Base-by-base conservation (phyloP, 2,113 vertebrate species). In the Pogonocichla stellata region DNA sequence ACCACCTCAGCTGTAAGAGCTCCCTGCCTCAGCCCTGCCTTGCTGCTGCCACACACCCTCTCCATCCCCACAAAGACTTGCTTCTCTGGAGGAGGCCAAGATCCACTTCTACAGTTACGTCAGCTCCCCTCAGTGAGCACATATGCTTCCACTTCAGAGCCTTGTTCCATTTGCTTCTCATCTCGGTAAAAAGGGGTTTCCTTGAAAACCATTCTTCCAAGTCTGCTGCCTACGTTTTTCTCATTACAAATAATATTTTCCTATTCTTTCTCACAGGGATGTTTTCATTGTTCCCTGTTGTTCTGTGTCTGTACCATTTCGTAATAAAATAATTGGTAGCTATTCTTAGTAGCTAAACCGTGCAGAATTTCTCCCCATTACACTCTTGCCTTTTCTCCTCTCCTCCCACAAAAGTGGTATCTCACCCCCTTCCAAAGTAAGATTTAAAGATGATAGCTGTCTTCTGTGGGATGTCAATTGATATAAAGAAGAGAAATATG, bases 141-240 rank as follows among this genome's bases (percentile, higher is more conserved):
- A 96, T 93, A 42, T 96, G 95, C 95, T 96, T 97, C 62, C 58
- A 96, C 94, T 97, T 93, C 88, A 71, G 91, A 86, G 65, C n/a
- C 72, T 88, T 88, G 62, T 81, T 95, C 80, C 70, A 78, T 85
- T 95, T 90, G 75, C 78, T 96, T 90, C 81, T 95, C 5, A 17
- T 87, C 69, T 78, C 38, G 7, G 92, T 69, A 84, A 91, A 91
- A 90, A 82, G 70, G 83, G 77, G 14, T 90, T 96, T 95, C 88
- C 95, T 95, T 95, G 69, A 93, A 92, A 91, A 89, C 17, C 3
- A 1, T 60, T 87, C 90, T 80, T 89, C 74, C 75, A 90, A 95
- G 64, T 54, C 16, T 10, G 12, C 43, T 86, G 91, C 47, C 26
- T 95, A 64, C 0, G 0, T 86, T 95, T 91, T 89, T 91, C 75